phyloP scores from a whole-genome alignment of 2,888 invertebrate genomes.

The Melanargia galathea region DNA sequence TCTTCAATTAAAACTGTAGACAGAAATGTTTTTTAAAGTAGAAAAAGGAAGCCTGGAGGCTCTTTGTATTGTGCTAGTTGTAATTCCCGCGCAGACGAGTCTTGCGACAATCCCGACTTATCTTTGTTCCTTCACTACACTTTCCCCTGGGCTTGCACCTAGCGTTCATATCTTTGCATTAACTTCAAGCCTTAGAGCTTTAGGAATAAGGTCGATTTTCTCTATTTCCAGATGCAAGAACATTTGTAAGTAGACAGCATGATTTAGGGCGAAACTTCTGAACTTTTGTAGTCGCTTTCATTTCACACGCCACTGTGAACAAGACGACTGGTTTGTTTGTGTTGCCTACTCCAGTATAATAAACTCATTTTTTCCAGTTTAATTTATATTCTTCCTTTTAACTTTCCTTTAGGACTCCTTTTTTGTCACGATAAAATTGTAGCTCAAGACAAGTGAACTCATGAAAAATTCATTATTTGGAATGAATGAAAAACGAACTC shows the following conservation, averaged over 20 bases:
- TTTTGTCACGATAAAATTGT: slow-evolving; percentile 17
- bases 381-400: slow-evolving; percentile 43
- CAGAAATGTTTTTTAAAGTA: slow-evolving; percentile 52
- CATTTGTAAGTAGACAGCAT: slow-evolving; percentile 50
- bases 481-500: neutral
- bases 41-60: slow-evolving; percentile 53
- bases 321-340: slow-evolving; percentile 58
- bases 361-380: slow-evolving; percentile 40
- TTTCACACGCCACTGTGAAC: slow-evolving; percentile 63
- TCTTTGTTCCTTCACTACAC: slow-evolving; percentile 78
- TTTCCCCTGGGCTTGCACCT: slow-evolving; percentile 66
- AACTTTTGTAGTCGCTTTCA: slow-evolving; percentile 74
- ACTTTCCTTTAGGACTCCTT: slow-evolving; percentile 23
- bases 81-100: slow-evolving; percentile 72
- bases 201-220: slow-evolving; percentile 42
- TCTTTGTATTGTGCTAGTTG: slow-evolving; percentile 68
- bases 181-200: slow-evolving; percentile 41
- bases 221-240: slow-evolving; percentile 10
- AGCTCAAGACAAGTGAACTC: neutral
- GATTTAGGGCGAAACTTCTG: slow-evolving; percentile 71
- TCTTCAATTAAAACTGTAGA: slow-evolving; percentile 36
- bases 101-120: slow-evolving; percentile 75
- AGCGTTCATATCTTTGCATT: slow-evolving; percentile 47
- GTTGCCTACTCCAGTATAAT: slow-evolving; percentile 47
- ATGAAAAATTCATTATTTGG: slow-evolving; percentile 4